Percentiles rank a stretch among this genome's conserved stretches.
Evolutionary conservation across 2,888 invertebrate species (phyloP).

Genomic region (Beris morrisii): DNA sequence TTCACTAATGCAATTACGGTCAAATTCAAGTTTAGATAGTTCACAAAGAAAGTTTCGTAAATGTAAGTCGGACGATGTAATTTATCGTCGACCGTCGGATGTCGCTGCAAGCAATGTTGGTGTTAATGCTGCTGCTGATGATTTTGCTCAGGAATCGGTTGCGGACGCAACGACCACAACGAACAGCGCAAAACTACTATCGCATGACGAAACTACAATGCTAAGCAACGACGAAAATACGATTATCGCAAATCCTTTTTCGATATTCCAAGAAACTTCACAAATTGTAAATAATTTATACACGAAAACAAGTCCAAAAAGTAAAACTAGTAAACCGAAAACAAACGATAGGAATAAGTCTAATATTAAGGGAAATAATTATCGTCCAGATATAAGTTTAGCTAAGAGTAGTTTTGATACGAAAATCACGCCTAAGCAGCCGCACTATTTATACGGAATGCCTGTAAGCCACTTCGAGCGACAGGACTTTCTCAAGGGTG

Average conservation of each 20-base stretch:
- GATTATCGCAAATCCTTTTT: slow-evolving; percentile 55
- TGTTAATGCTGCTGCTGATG: slow-evolving; percentile 13
- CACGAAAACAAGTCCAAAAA: slow-evolving; percentile 8
- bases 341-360: slow-evolving; percentile 24
- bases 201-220: background rate
- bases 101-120: background rate
- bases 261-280: slow-evolving; percentile 49
- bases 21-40: slow-evolving; percentile 35
- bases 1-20: slow-evolving; percentile 35
- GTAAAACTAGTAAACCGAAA: slow-evolving; percentile 7
- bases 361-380: background rate
- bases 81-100: slow-evolving; percentile 26
- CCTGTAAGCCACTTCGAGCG: slow-evolving; percentile 52
- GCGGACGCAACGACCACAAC: no score
- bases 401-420: slow-evolving; percentile 23
- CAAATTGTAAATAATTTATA: background rate
- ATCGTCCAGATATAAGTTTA: slow-evolving; percentile 17
- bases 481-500: slow-evolving; percentile 47
- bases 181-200: no score
- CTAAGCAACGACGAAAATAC: slow-evolving; percentile 43
- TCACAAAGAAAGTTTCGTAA: slow-evolving; percentile 30
- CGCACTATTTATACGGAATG: slow-evolving; percentile 48
- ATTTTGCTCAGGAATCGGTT: slow-evolving; percentile 2
- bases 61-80: slow-evolving; percentile 35
- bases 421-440: slow-evolving; percentile 15